phyloP scores from a whole-genome alignment of 2,888 invertebrate genomes.

The Luffia ferchaultella region DNA sequence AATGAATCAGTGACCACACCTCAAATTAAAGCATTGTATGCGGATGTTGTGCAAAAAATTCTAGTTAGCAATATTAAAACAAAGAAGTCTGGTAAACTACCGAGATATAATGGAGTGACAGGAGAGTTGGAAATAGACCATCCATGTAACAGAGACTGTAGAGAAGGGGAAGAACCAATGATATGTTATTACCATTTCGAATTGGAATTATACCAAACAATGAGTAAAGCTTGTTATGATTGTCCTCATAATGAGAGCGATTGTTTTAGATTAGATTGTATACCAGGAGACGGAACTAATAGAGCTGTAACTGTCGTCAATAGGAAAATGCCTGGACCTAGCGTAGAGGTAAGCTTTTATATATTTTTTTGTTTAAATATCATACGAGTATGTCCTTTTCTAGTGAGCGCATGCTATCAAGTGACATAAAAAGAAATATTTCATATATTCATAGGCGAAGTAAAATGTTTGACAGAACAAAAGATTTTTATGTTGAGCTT shows the following conservation, averaged over 20 bases:
- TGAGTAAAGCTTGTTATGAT: slow-evolving; percentile 88
- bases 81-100: slow-evolving; percentile 31
- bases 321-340: slow-evolving; percentile 87
- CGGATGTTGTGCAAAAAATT: slow-evolving; percentile 19
- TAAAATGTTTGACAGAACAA: no score
- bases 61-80: slow-evolving; percentile 20
- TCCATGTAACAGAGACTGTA: slow-evolving; percentile 75
- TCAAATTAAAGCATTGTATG: slow-evolving; percentile 8
- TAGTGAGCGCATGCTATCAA: no score
- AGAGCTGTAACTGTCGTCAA: slow-evolving; percentile 82
- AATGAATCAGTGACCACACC: not conserved
- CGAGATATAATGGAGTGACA: slow-evolving; percentile 49
- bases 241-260: slow-evolving; percentile 81
- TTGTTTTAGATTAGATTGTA: slow-evolving; percentile 81
- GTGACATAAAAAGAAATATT: no score
- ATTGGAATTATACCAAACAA: slow-evolving; percentile 85
- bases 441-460: no score
- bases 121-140: slow-evolving; percentile 49
- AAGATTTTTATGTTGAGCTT: no score
- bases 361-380: not conserved
- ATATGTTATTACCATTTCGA: slow-evolving; percentile 76
- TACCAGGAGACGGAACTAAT: slow-evolving; percentile 82
- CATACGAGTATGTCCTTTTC: no score
- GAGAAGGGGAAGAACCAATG: slow-evolving; percentile 67
- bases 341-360: slow-evolving; percentile 75